Conservation (phyloP, 2,888 invertebrate genomes). For the Microctonus aethiopoides region DNA sequence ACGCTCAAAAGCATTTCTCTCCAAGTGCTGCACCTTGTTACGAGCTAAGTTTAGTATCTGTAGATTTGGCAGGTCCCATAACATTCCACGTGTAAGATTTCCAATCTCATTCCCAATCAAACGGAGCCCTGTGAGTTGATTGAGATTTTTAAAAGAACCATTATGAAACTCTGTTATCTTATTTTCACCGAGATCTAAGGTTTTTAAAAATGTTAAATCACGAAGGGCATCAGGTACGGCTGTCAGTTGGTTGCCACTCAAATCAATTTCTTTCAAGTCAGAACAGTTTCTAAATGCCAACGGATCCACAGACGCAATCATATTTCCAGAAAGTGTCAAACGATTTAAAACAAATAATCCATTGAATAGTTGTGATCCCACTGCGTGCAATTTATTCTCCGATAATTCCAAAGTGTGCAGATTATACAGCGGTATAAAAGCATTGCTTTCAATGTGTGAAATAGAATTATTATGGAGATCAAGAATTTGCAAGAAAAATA, state of each 20-base stretch:
- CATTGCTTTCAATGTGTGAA: slow-evolving; percentile 88
- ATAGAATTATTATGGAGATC: slow-evolving; percentile 89
- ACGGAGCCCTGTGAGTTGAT: slow-evolving; percentile 87
- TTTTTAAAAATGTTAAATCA: slow-evolving; percentile 85
- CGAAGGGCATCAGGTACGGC: slow-evolving; percentile 86
- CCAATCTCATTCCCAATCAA: slow-evolving; percentile 91
- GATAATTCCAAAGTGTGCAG: slow-evolving; percentile 89
- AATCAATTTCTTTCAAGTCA: slow-evolving; percentile 87
- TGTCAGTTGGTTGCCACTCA: slow-evolving; percentile 86
- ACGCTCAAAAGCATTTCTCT: slow-evolving; percentile 84
- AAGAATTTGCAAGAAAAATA: slow-evolving; percentile 86
- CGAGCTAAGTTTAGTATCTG: slow-evolving; percentile 90
- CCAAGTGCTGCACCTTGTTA: slow-evolving; percentile 88
- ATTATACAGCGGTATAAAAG: slow-evolving; percentile 88
- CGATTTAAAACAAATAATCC: slow-evolving; percentile 86
- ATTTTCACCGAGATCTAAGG: slow-evolving; percentile 92
- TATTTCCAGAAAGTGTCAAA: slow-evolving; percentile 86
- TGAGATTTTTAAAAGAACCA: slow-evolving; percentile 85
- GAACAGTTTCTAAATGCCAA: slow-evolving; percentile 89
- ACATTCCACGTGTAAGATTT: slow-evolving; percentile 85
- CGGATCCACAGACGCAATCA: slow-evolving; percentile 81
- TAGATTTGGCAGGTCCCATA: slow-evolving; percentile 85
- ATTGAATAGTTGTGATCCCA: slow-evolving; percentile 85
- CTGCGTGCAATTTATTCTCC: slow-evolving; percentile 84
- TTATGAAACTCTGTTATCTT: slow-evolving; percentile 85